Evolutionary conservation across 2,888 invertebrate genomes (phyloP).

Genomic region (Eupithecia tripunctaria): DNA sequence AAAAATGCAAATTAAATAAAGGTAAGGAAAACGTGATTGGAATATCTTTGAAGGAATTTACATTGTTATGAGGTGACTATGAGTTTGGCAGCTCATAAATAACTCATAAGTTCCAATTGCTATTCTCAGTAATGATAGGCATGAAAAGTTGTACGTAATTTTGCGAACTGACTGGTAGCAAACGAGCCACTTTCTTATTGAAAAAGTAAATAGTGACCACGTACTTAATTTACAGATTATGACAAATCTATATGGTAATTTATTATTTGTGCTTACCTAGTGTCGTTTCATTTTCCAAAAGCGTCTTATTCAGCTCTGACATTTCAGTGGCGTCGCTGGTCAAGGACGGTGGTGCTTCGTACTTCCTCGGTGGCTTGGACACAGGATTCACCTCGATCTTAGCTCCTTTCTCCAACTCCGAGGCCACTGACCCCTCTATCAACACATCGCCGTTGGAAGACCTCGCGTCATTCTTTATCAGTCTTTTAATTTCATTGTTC

Average conservation of each 20-base stretch:
- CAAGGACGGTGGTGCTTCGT: slow-evolving; percentile 87
- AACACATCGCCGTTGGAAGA: slow-evolving; percentile 87
- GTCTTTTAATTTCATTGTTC: slow-evolving; percentile 81
- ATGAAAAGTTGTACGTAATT: slow-evolving; percentile 7
- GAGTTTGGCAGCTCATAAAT: slow-evolving; percentile 28
- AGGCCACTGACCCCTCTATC: slow-evolving; percentile 88
- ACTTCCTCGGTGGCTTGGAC: slow-evolving; percentile 90
- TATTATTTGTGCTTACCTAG: slow-evolving; percentile 84
- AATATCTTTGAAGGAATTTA: slow-evolving; percentile 29
- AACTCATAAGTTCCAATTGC: slow-evolving; percentile 13
- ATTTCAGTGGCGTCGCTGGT: slow-evolving; percentile 89
- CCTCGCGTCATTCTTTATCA: slow-evolving; percentile 85
- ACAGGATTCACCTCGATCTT: slow-evolving; percentile 93
- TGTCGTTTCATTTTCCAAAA: slow-evolving; percentile 90
- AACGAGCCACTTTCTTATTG: background rate
- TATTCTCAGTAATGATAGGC: slow-evolving; percentile 11
- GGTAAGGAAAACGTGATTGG: slow-evolving; percentile 33
- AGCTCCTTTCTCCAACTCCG: slow-evolving; percentile 91
- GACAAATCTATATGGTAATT: background rate
- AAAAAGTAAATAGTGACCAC: background rate
- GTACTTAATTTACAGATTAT: background rate
- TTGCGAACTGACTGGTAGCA: background rate
- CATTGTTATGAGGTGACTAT: slow-evolving; percentile 24
- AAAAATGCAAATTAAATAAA: slow-evolving; percentile 35
- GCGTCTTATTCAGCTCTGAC: slow-evolving; percentile 91